Evolutionary conservation across 2,888 invertebrate species (phyloP).

Genomic region (Notocelia uddmanniana): DNA sequence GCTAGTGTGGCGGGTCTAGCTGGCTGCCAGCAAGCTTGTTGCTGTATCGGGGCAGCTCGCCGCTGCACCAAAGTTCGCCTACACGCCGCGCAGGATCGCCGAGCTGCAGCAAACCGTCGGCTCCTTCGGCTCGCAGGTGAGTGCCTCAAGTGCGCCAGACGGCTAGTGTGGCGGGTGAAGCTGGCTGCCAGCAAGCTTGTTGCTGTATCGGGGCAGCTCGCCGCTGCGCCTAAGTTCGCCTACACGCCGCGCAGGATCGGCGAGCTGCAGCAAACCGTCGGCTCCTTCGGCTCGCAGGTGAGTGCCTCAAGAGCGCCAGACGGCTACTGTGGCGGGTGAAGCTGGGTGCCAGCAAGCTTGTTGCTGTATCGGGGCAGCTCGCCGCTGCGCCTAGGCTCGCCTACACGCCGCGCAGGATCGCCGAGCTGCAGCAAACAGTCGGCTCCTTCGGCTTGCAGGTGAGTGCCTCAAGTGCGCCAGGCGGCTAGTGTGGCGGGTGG

Average conservation of each 20-base stretch:
- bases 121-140: conserved; percentile 87
- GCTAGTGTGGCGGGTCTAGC: conserved; percentile 46
- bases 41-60: conserved; percentile 86
- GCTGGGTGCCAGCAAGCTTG: conserved; percentile 79
- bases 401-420: conserved; percentile 84
- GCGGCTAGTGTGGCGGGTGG: too few relatives aligned
- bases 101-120: conserved; percentile 85
- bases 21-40: conserved; percentile 80
- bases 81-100: conserved; percentile 84
- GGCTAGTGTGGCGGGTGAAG: conserved; percentile 42
- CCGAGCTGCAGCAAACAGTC: conserved; percentile 84
- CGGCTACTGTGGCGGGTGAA: conserved; percentile 42
- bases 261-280: conserved; percentile 84
- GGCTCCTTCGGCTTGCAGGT: conserved; percentile 88
- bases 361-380: conserved; percentile 85
- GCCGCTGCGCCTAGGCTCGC: conserved; percentile 86
- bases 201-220: conserved; percentile 85
- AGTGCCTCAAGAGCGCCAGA: conserved; percentile 30
- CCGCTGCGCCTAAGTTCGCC: conserved; percentile 86
- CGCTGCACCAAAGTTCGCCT: conserved; percentile 86
- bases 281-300: conserved; percentile 87
- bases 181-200: conserved; percentile 81
- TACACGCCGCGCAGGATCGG: conserved; percentile 85
- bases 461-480: conserved; percentile 36
- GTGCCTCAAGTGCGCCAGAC: conserved; percentile 2